A percentile compares a stretch with the other conserved stretches of the same genome.
phyloP scores from a whole-genome alignment of 1,140 invertebrate genomes.

The Bombus haemorrhoidalis region DNA sequence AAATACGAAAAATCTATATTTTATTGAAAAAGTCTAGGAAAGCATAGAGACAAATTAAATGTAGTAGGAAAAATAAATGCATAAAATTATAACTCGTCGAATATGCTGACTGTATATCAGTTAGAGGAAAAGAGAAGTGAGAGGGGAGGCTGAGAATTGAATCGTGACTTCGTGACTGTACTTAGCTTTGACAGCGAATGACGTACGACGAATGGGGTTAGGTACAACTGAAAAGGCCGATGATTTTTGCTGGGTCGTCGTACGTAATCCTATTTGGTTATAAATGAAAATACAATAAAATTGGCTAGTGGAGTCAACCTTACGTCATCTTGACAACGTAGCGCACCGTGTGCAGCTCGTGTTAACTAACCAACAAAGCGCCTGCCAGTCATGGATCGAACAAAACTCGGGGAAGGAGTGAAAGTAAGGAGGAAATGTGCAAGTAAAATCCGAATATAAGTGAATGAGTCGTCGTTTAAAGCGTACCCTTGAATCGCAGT shows the following conservation, averaged over 20 bases:
- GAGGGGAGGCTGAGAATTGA: conserved; percentile 17
- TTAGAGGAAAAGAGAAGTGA: conserved; percentile 1
- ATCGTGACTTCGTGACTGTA: conserved; percentile 42
- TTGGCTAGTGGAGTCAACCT: conserved; percentile 52
- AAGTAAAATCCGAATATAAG: conserved; percentile 4
- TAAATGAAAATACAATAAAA: conserved; percentile 36
- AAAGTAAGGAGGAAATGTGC: not conserved
- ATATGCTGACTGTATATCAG: conserved; percentile 49
- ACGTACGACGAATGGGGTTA: conserved; percentile 54
- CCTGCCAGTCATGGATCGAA: conserved; percentile 13
- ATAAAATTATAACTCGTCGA: not conserved
- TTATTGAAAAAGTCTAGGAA: not conserved
- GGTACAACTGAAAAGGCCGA: conserved; percentile 24
- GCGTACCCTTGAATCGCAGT: conserved; percentile 88
- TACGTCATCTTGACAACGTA: conserved; percentile 72
- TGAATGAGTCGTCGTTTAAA: conserved; percentile 46
- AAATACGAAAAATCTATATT: not conserved
- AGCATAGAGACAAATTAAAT: not conserved
- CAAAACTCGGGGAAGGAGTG: not conserved
- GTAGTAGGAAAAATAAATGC: conserved; percentile 6
- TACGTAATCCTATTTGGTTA: conserved; percentile 15
- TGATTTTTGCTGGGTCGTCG: conserved; percentile 1
- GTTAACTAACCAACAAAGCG: conserved; percentile 32
- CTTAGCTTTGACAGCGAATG: conserved; percentile 62
- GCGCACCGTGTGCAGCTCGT: conserved; percentile 50